Evolutionary conservation across 2,888 invertebrate genomes (phyloP), one percentile per base, ranked within the genome.

Genomic region (Nomada fucata): DNA sequence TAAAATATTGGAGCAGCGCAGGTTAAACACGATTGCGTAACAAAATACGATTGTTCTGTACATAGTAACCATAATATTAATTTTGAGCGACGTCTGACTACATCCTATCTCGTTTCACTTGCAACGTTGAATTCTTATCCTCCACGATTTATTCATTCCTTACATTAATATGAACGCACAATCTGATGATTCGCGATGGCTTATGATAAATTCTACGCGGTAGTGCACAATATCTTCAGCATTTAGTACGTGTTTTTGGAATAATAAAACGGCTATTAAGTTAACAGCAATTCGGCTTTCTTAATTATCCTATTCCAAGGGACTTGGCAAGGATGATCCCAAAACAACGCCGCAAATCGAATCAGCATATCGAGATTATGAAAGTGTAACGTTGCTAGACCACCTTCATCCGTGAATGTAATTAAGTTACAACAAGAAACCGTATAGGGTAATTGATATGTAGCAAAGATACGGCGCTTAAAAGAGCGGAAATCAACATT

Each of bases 401-500:
- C n/a, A 10, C 20, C 23, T 53, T 15, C 10, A 26, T n/a, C 29
- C 29, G 52, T 29, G 20, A 42, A 52, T 20, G n/a, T 10, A 36
- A 69, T 61, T 70, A 65, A 79, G 55, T 64, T 52, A 47, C 23
- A 57, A 20, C 60, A 55, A 67, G 80, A 69, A 81, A 73, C 65
- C 79, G 61, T 63, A 20, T 53, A n/a, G 20, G 15, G 11, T 71
- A 75, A 81, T 68, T 76, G 71, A 81, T 82, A 59, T 69, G 76
- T 68, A 64, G 63, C 57, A 23, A 18, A 67, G 81, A 81, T 81
- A 81, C 64, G 5, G 26, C 9, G 53, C 2, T 52, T 47, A 57
- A 67, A 74, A 69, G 61, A 80, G 52, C 74, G 74, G 81, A 80
- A 82, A 82, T 80, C 75, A 52, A 26, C 64, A 67, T 73, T 36